Conservation (phyloP, 2,113 vertebrate genomes). For the Emydocephalus ijimae region DNA sequence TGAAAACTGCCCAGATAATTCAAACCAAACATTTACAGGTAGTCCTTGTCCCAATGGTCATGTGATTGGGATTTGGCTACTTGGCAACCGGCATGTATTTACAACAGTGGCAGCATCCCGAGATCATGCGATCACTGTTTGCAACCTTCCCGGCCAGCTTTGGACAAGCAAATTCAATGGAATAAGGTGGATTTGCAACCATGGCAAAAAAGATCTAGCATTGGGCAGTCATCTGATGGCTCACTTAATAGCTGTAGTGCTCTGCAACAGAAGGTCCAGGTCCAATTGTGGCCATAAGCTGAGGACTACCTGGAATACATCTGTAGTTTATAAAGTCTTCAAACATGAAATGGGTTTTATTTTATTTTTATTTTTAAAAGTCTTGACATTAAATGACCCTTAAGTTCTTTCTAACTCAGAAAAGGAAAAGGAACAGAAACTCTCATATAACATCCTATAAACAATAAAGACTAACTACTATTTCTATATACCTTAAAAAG, state of each 20-base stretch:
- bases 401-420: background rate
- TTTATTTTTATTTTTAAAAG: background rate
- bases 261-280: background rate
- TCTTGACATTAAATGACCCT: background rate
- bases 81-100: background rate
- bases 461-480: background rate
- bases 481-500: fast-evolving
- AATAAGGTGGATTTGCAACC: background rate
- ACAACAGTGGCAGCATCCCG: background rate
- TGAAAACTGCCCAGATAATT: background rate
- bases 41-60: background rate
- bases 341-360: background rate
- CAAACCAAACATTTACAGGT: background rate
- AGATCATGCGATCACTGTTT: background rate
- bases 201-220: background rate
- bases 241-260: background rate
- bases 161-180: background rate
- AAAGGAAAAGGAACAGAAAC: background rate
- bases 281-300: background rate
- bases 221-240: background rate
- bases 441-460: background rate
- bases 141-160: background rate
- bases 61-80: background rate
- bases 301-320: background rate
- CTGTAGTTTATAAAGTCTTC: background rate